Percentiles rank a stretch among this genome's conserved stretches.
Conservation (phyloP, 2,888 invertebrate genomes). For the Caenorhabditis panamensis region DNA sequence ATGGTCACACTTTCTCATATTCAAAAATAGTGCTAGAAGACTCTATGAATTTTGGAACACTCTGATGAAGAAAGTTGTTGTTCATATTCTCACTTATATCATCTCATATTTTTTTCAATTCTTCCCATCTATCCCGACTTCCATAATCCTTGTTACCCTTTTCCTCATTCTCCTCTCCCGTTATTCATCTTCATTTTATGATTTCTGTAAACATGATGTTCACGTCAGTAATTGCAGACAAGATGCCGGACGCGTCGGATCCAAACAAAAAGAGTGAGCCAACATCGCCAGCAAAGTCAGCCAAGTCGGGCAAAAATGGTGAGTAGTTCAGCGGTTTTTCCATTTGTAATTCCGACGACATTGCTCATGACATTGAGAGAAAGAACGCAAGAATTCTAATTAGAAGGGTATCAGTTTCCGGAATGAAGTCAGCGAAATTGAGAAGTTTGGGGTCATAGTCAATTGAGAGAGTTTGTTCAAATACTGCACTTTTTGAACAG, state of each 20-base stretch:
- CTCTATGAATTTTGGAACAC: constrained; percentile 41
- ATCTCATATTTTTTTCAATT: neutral
- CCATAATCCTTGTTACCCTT: neutral
- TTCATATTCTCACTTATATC: neutral
- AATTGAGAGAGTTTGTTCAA: too few relatives aligned
- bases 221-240: constrained; percentile 20
- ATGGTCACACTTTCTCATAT: constrained; percentile 12
- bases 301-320: constrained; percentile 48
- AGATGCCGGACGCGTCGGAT: constrained; percentile 41
- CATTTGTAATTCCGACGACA: neutral
- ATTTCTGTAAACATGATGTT: neutral
- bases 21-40: constrained; percentile 9
- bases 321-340: neutral
- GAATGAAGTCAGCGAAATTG: neutral
- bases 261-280: constrained; percentile 42
- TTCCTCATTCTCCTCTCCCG: neutral
- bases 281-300: constrained; percentile 47
- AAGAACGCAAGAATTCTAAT: constrained; percentile 19
- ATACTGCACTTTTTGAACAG: too few relatives aligned
- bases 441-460: neutral
- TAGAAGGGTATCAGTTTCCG: constrained; percentile 1
- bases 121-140: neutral
- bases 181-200: neutral
- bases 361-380: constrained; percentile 5
- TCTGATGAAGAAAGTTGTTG: neutral